These are phyloP conservation scores for Araneus ventricosus DNA, from an alignment of 1,140 invertebrate genomes.

Conservation along the genomic window DNA sequence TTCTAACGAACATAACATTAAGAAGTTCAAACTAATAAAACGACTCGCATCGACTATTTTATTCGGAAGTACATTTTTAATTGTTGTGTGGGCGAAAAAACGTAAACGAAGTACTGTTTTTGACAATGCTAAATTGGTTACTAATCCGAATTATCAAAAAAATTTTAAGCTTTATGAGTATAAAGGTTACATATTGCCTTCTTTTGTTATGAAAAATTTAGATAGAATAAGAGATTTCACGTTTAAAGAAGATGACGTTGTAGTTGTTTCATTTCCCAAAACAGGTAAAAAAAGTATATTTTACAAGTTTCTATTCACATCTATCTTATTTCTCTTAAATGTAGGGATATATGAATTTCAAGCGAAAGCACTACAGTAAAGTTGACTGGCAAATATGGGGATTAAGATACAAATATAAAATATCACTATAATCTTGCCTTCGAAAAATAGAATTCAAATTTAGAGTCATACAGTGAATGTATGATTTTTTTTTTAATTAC, in stretches of 20 bases:
- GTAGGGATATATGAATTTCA: too few relatives aligned
- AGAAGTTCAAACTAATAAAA: constrained; percentile 53
- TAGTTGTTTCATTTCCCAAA: constrained; percentile 76
- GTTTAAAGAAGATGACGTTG: constrained; percentile 73
- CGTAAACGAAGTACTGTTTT: background rate
- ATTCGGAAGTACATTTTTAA: constrained; percentile 65
- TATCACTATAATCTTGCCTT: too few relatives aligned
- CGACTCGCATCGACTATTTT: constrained; percentile 58
- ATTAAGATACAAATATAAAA: too few relatives aligned
- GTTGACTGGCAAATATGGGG: too few relatives aligned
- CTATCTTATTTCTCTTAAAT: too few relatives aligned
- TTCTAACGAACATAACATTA: constrained; percentile 65
- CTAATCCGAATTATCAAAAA: constrained; percentile 35
- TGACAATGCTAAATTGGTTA: constrained; percentile 41
- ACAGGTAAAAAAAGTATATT: constrained; percentile 63
- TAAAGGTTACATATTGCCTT: constrained; percentile 58
- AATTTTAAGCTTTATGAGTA: constrained; percentile 74
- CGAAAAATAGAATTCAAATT: too few relatives aligned
- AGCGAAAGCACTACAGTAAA: too few relatives aligned
- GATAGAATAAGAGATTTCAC: constrained; percentile 47
- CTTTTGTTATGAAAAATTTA: constrained; percentile 62
- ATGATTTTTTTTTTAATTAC: too few relatives aligned
- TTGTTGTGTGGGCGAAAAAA: constrained; percentile 41
- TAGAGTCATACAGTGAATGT: too few relatives aligned
- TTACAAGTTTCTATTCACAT: background rate